Conservation (phyloP, 2,113 vertebrate genomes). For the Mungos mungo region DNA sequence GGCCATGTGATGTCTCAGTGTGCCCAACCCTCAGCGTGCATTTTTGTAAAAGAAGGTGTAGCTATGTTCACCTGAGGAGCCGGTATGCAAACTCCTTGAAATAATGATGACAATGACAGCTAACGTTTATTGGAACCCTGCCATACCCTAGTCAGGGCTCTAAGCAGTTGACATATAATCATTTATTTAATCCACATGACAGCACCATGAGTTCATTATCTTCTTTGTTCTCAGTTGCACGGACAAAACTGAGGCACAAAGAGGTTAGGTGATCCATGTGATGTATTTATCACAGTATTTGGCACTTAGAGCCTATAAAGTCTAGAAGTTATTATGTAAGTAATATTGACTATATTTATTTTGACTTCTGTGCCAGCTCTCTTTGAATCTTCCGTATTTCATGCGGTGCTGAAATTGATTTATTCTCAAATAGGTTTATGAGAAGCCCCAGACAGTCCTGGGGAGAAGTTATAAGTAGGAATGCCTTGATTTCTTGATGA, state of each 20-base stretch:
- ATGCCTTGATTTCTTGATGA: neutral
- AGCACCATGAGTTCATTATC: neutral
- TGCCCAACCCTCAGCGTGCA: too few species aligned
- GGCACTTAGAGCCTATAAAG: neutral
- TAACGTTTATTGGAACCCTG: neutral
- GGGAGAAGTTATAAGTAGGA: neutral
- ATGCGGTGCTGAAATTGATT: neutral
- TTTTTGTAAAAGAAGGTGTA: neutral
- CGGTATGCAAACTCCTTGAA: neutral
- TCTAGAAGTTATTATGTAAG: neutral
- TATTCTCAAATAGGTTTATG: neutral
- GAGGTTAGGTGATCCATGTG: neutral
- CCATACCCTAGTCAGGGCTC: neutral
- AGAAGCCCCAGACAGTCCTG: neutral
- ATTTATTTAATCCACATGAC: neutral
- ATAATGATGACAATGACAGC: neutral
- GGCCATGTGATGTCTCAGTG: neutral
- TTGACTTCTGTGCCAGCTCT: neutral
- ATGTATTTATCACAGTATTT: neutral
- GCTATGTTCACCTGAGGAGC: neutral
- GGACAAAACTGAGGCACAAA: neutral
- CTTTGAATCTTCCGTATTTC: neutral
- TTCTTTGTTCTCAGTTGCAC: neutral
- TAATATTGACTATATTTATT: neutral
- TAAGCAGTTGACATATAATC: neutral